These are phyloP conservation scores for Sorex araneus DNA, from an alignment of 2,113 vertebrate species.

Conservation along the genomic window DNA sequence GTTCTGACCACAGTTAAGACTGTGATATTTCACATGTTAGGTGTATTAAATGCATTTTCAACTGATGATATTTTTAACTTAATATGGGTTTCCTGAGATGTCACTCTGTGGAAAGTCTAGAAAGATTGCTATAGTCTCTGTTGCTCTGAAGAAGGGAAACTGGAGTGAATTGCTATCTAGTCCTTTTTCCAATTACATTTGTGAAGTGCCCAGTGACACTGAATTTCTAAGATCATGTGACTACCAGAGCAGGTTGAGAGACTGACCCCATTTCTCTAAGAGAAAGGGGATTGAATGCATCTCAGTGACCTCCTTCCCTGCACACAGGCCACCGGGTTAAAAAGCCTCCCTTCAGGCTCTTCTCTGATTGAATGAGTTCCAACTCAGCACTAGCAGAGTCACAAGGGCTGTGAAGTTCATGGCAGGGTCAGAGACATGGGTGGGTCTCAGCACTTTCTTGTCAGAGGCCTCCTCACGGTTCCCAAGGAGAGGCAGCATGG, in stretches of 20 bases:
- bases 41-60: not conserved
- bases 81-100: not conserved
- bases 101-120: not conserved
- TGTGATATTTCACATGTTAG: not conserved
- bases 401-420: not conserved
- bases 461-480: not conserved
- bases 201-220: not conserved
- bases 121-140: not conserved
- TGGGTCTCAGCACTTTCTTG: not conserved
- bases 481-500: not conserved
- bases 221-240: not conserved
- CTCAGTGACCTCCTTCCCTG: fast-evolving
- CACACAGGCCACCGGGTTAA: not conserved
- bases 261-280: not conserved
- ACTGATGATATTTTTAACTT: not conserved
- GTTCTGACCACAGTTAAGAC: not conserved
- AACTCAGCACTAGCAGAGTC: not conserved
- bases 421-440: not conserved
- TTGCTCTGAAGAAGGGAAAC: not conserved
- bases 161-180: not conserved
- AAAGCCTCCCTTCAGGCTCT: not conserved
- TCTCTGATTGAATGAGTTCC: not conserved
- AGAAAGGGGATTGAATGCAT: too few relatives aligned
- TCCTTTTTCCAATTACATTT: not conserved
- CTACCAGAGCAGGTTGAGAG: not conserved